These are phyloP conservation scores for Mimas tiliae DNA, from an alignment of 2,888 invertebrate genomes.

Conservation along the genomic window DNA sequence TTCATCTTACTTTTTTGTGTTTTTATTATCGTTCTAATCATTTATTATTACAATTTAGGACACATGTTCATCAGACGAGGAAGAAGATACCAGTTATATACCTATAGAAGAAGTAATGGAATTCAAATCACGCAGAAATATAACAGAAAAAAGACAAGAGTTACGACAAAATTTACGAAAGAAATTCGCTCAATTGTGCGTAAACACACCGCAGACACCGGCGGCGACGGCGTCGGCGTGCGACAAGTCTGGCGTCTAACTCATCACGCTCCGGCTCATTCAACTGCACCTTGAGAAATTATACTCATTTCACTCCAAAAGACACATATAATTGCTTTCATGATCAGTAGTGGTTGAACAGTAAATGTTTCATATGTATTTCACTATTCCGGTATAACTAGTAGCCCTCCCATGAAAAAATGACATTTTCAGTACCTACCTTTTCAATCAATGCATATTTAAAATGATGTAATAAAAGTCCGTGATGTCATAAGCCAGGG, in stretches of 20 bases:
- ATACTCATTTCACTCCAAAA: conserved; percentile 4
- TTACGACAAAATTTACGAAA: conserved; percentile 92
- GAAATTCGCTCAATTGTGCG: conserved; percentile 92
- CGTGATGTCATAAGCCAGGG: conserved; percentile 6
- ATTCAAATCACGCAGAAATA: conserved; percentile 92
- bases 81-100: conserved; percentile 92
- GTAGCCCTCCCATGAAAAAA: conserved; percentile 2
- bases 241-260: conserved; percentile 58
- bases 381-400: not conserved
- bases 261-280: conserved; percentile 40
- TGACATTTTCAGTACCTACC: not conserved
- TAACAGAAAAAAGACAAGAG: conserved; percentile 92
- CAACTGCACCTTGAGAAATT: conserved; percentile 49
- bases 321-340: conserved; percentile 1
- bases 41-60: conserved; percentile 79
- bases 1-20: too few species aligned
- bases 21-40: not conserved
- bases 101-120: conserved; percentile 95
- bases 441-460: not conserved
- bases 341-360: conserved; percentile 15
- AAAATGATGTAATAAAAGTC: not conserved
- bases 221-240: conserved; percentile 46
- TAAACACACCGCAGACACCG: conserved; percentile 71
- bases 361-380: not conserved
- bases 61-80: conserved; percentile 91